Conservation (phyloP, 1,140 invertebrate genomes). For the Drosophila quadrilineata region DNA sequence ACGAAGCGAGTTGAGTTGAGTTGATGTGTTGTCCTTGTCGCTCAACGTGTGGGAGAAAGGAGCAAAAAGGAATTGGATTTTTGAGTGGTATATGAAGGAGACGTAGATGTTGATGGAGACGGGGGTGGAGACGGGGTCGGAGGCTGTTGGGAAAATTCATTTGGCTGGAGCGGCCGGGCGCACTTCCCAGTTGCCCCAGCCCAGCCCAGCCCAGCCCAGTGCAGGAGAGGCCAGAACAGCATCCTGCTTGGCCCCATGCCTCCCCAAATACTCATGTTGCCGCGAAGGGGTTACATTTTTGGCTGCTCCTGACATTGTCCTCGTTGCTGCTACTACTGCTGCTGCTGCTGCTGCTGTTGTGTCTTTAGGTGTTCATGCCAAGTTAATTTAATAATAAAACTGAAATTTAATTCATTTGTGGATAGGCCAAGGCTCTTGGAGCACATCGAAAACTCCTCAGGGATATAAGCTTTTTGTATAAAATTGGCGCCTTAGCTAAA, state of each 20-base stretch:
- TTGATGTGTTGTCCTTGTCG: too few relatives aligned
- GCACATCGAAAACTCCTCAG: conserved; percentile 51
- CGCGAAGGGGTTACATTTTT: conserved; percentile 62
- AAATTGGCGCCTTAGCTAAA: conserved; percentile 35
- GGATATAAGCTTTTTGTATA: conserved; percentile 47
- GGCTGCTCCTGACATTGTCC: too few relatives aligned
- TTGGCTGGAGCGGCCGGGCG: conserved; percentile 37
- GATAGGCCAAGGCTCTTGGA: conserved; percentile 58
- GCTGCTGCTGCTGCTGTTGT: conserved; percentile 51
- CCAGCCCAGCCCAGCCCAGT: background rate
- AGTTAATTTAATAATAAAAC: conserved; percentile 81
- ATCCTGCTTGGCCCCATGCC: too few relatives aligned
- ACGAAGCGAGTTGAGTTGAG: too few relatives aligned
- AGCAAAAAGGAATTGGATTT: background rate
- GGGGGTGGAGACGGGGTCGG: conserved; percentile 5
- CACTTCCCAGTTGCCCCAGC: conserved; percentile 24
- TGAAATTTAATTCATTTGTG: conserved; percentile 81
- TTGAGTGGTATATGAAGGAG: too few relatives aligned
- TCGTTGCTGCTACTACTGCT: conserved; percentile 2
- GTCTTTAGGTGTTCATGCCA: conserved; percentile 81
- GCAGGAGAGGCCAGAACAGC: too few relatives aligned
- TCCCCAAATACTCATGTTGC: background rate
- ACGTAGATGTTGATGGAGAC: background rate
- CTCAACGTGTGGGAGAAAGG: too few relatives aligned
- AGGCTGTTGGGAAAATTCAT: conserved; percentile 56